Percentiles rank a stretch among this genome's conserved stretches.
Evolutionary conservation across 2,888 invertebrate genomes (phyloP).

Genomic region (Unio delphinus): DNA sequence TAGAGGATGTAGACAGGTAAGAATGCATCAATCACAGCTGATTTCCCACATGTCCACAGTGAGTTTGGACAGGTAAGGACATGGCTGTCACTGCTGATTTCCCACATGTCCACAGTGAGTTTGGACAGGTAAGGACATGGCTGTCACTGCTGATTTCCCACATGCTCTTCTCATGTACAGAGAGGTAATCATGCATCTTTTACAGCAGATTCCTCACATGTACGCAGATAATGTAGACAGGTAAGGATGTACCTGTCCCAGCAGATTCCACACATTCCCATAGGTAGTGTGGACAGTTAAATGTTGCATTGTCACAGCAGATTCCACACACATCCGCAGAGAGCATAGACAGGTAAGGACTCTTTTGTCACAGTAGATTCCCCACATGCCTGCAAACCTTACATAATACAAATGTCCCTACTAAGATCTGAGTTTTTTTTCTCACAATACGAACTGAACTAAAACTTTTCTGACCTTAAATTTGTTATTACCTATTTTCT

Average conservation of each 20-base stretch:
- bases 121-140: constrained; percentile 81
- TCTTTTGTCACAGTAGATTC: too few relatives aligned
- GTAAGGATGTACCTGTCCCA: constrained; percentile 81
- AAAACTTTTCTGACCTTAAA: too few relatives aligned
- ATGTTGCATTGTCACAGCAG: too few relatives aligned
- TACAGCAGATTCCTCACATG: constrained; percentile 78
- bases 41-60: too few relatives aligned
- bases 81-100: constrained; percentile 84
- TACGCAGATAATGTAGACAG: constrained; percentile 85
- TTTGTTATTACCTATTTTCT: too few relatives aligned
- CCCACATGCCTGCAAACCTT: constrained; percentile 63
- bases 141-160: constrained; percentile 79
- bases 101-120: constrained; percentile 81
- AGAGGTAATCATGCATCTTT: constrained; percentile 85
- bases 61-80: constrained; percentile 82
- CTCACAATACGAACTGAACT: too few relatives aligned
- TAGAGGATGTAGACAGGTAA: constrained; percentile 84
- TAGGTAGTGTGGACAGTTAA: constrained; percentile 84
- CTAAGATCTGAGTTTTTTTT: too few relatives aligned
- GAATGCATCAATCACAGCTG: too few relatives aligned
- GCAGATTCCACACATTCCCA: constrained; percentile 80
- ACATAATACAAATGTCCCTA: too few relatives aligned
- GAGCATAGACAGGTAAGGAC: too few relatives aligned
- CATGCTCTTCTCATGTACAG: constrained; percentile 75
- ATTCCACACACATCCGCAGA: too few relatives aligned